Evolutionary conservation across 2,888 invertebrate species (phyloP), one percentile per base, ranked within the genome.

Genomic region (Seladonia tumulorum): DNA sequence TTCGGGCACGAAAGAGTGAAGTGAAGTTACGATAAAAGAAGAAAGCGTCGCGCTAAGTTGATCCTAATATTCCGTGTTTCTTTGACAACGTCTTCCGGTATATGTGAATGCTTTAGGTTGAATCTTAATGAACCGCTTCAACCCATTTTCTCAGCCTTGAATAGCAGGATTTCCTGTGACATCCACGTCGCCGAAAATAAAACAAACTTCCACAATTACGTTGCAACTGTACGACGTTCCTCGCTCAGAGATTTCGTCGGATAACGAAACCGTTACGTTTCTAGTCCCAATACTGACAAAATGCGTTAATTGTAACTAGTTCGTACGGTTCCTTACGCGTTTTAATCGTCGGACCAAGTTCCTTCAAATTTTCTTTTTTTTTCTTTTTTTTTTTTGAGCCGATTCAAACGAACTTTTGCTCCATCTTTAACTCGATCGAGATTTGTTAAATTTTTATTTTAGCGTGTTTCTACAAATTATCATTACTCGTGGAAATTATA

Each of bases 111-210:
- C 49, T 53, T 47, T 16, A 82, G 53, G 39, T 71, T 76, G 79
- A 74, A 74, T 76, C 57, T 79, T 80, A 78, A 87, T 73, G 84
- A 87, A 80, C 80, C 81, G 60, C 81, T 81, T 85, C 84, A 85
- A 82, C 79, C 82, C 75, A 84, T 87, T 85, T 86, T 77, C 74
- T 63, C 80, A 57, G 53, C 25, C 76, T 81, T 79, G 80, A 85
- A 85, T 82, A 81, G 85, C 87, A 88, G 88, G 85, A 88, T 88
- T 88, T 88, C 85, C 85, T 85, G 87, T 68, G 87, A 79, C 87
- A 79, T 73, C 79, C 39, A 8, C 68, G 39, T 42, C 39, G 39
- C 68, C 68, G 39, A 84, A 87, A 87, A 82, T 84, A 87, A 86
- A 79, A 80, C 82, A 72, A 49, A 53, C 70, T 81, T 78, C 71